Conservation (phyloP, 2,113 vertebrate species). For the human (Homo sapiens) region GRCh38 chr6:14888001-14888500, state of each 20-base stretch:
- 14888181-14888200: neutral
- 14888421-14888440: neutral
- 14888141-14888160: neutral
- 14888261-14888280: neutral
- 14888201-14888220: fast-evolving
- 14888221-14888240: neutral
- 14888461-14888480: neutral
- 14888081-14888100: neutral
- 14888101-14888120: no score
- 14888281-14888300: neutral
- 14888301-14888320: neutral
- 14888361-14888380: neutral
- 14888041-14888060: neutral
- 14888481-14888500: slow-evolving; percentile 7
- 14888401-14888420: neutral
- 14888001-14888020: neutral
- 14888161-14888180: fast-evolving
- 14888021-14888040: neutral
- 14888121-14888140: neutral
- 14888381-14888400: slow-evolving; percentile 1
- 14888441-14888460: neutral
- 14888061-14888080: neutral
- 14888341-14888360: neutral
- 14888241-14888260: neutral
- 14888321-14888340: neutral